Conservation (phyloP, 2,113 vertebrate species). For the Pitta sordida region DNA sequence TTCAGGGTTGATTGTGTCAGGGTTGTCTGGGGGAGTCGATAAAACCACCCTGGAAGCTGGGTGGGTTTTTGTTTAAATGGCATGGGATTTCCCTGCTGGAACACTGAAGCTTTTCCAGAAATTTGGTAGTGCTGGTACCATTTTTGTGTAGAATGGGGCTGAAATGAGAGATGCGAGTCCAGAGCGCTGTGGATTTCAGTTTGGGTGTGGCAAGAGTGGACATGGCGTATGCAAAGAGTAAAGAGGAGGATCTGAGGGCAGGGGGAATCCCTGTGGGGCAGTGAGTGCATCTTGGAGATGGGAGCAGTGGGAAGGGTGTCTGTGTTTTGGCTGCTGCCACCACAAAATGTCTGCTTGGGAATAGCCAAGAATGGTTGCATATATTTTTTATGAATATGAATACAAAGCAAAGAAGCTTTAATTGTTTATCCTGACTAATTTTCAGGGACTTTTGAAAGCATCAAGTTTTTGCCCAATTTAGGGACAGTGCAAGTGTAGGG, state of each 20-base stretch:
- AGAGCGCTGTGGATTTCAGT: neutral
- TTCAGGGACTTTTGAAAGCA: neutral
- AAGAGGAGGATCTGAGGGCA: neutral
- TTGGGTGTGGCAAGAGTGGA: neutral
- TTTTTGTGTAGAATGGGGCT: neutral
- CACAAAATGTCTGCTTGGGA: neutral
- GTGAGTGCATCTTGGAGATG: neutral
- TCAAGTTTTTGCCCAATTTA: neutral
- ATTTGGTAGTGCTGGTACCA: rapidly evolving
- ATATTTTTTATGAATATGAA: neutral
- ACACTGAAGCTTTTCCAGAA: neutral
- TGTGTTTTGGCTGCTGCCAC: neutral
- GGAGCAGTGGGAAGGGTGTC: neutral
- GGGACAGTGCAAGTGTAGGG: neutral
- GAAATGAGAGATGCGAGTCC: neutral
- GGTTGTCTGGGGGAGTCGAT: neutral
- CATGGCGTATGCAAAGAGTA: neutral
- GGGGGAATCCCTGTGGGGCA: neutral
- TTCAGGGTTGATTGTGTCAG: neutral
- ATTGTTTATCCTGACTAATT: neutral
- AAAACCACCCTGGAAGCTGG: neutral
- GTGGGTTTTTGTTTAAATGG: neutral
- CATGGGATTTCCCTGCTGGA: neutral
- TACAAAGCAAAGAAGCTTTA: neutral
- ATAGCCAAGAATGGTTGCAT: neutral